Evolutionary conservation across 2,888 invertebrate species (phyloP), one percentile per base, ranked within the genome.

Genomic region (Dryadula phaetusa): DNA sequence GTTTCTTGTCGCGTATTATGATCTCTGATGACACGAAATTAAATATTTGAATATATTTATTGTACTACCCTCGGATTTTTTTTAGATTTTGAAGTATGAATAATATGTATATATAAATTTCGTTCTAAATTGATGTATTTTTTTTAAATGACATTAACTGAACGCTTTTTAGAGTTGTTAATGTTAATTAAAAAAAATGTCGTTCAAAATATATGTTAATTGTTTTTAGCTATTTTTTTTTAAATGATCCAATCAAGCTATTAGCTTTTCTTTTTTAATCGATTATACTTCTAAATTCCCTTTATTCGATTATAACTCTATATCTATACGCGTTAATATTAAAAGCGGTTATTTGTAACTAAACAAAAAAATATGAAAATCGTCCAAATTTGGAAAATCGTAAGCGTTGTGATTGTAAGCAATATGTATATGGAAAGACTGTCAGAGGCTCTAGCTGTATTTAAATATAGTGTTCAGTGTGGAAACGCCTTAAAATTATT

Each of bases 371-470:
- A 58, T 28, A 34, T 56, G 49, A 58, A 49, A 37, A 40, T 63
- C 62, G 62, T 66, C 60, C 58, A 66, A 64, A 61, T 42, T 56
- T 25, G 42, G 58, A 66, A 44, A 52, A 56, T 28, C 49, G 64
- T 63, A 44, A 40, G 85, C 79, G 87, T 89, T 86, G 86, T 88
- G 86, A 86, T 82, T 80, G 81, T 80, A 75, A 84, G 83, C 81
- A 85, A 86, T 85, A 82, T 72, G 64, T 61, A 18, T 82, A 84
- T 78, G 77, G 79, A 81, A 90, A 90, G 90, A 90, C 89, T 90
- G 88, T 79, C 78, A 75, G 87, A 86, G 84, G 86, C 83, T 88
- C 83, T 86, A 86, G 77, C 78, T 76, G 74, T 80, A 66, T 46
- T 60, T 28, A 28, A 60, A 44, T 44, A 14, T 8, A 44, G 12